phyloP scores from a whole-genome alignment of 2,888 invertebrate species.

The Azorinus chamasolen region DNA sequence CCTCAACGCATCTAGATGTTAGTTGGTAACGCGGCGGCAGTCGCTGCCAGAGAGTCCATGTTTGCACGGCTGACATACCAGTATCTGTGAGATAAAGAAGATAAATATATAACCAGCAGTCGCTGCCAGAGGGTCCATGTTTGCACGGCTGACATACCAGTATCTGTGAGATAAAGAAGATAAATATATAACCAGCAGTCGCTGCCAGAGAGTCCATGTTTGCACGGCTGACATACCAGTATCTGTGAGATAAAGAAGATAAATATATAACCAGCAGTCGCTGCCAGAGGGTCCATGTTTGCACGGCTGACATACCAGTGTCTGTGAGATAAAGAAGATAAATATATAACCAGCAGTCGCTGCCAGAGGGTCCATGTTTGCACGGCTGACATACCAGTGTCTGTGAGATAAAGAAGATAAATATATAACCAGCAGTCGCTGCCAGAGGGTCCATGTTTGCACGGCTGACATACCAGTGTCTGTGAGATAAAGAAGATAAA shows the following conservation, averaged over 20 bases:
- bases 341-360: slow-evolving; percentile 72
- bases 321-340: too few species aligned
- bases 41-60: slow-evolving; percentile 77
- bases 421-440: too few species aligned
- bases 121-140: slow-evolving; percentile 78
- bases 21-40: slow-evolving; percentile 77
- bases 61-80: slow-evolving; percentile 68
- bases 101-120: too few species aligned
- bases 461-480: too few species aligned
- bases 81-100: slow-evolving; percentile 19
- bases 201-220: slow-evolving; percentile 77
- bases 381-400: slow-evolving; percentile 66
- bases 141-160: slow-evolving; percentile 66
- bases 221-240: slow-evolving; percentile 66
- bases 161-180: slow-evolving; percentile 16
- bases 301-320: slow-evolving; percentile 67
- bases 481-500: too few species aligned
- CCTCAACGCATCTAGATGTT: slow-evolving; percentile 59
- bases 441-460: too few species aligned
- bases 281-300: slow-evolving; percentile 77
- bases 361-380: slow-evolving; percentile 78
- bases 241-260: too few species aligned
- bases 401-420: slow-evolving; percentile 2
- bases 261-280: too few species aligned
- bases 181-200: too few species aligned